Evolutionary conservation across 2,888 invertebrate genomes (phyloP), one percentile per base, ranked within the genome.

Genomic region (Clistopyga incitator): DNA sequence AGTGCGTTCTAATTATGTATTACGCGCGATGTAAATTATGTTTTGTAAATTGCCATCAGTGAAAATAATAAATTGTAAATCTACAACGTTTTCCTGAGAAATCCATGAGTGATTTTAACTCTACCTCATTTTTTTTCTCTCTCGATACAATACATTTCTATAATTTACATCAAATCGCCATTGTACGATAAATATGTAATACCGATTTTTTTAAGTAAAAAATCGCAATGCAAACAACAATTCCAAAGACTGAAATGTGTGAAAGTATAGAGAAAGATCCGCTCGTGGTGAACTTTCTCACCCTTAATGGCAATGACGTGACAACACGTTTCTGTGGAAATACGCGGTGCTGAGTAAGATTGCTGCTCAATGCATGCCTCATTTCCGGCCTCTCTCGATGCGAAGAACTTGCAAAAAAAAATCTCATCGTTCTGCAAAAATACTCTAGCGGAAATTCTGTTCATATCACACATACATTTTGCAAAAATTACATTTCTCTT

Each of bases 1-100:
- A 20, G 6, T 52, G n/a, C 52, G 52, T n/a, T 52, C 18, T 20
- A 52, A 47, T 47, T 13, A 47, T 13, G 47, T n/a, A 15, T 47
- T 47, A 47, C 3, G 47, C n/a, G 47, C n/a, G 47, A 47, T 47
- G 13, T 47, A 15, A 47, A n/a, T 15, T 47, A 47, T 15, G 13
- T 47, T 47, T 47, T 47, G 47, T 47, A 47, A 47, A 47, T 47
- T 47, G 47, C 38, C 38, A 38, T 38, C 38, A 38, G 38, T 47
- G 47, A 47, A 47, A 47, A n/a, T 15, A 47, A 47, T 38, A 38
- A 47, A 47, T 47, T 13, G 47, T 47, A 47, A 47, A 3, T 47
- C n/a, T n/a, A n/a, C n/a, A 47, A 47, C 3, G 47, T 47, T 47
- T 47, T 47, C 47, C 47, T 47, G n/a, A 47, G 15, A 47, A 38